Percentiles rank a stretch among this genome's conserved stretches.
Conservation (phyloP, 2,888 invertebrate species). For the Tetropium fuscum region DNA sequence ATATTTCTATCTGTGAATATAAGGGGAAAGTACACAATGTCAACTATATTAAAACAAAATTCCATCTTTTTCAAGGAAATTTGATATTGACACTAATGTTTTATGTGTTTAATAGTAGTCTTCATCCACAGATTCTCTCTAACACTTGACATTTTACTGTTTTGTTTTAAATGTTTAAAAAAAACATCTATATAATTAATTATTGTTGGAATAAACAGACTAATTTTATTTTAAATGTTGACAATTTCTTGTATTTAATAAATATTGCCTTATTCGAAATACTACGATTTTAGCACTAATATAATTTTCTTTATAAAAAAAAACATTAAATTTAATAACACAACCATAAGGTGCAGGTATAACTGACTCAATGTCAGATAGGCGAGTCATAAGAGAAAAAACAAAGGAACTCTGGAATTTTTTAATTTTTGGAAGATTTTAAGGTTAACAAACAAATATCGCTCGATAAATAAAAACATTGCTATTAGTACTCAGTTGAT, state of each 20-base stretch:
- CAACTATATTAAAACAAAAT: conserved; percentile 41
- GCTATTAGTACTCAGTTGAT: conserved; percentile 27
- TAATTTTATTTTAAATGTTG: not conserved
- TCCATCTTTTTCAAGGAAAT: no score
- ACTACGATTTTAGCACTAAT: conserved; percentile 11
- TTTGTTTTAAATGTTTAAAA: no score
- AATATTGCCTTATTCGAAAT: conserved; percentile 59
- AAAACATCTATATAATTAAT: no score
- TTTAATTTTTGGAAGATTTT: conserved; percentile 48
- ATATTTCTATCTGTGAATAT: conserved; percentile 52
- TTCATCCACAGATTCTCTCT: no score
- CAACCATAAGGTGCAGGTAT: conserved; percentile 57
- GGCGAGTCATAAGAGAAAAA: conserved; percentile 40
- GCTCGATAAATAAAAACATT: conserved; percentile 20
- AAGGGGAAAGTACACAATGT: conserved; percentile 46
- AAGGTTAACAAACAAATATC: conserved; percentile 34
- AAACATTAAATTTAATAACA: conserved; percentile 53
- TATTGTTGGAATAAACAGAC: no score
- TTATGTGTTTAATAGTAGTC: no score
- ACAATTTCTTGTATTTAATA: conserved; percentile 10
- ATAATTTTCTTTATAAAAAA: conserved; percentile 34
- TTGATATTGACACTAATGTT: no score
- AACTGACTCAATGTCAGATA: conserved; percentile 26
- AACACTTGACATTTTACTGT: no score
- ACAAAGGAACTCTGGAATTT: conserved; percentile 50